These are phyloP conservation scores for Holacanthella duospinosa DNA, from an alignment of 2,888 invertebrate genomes.

Conservation along the genomic window DNA sequence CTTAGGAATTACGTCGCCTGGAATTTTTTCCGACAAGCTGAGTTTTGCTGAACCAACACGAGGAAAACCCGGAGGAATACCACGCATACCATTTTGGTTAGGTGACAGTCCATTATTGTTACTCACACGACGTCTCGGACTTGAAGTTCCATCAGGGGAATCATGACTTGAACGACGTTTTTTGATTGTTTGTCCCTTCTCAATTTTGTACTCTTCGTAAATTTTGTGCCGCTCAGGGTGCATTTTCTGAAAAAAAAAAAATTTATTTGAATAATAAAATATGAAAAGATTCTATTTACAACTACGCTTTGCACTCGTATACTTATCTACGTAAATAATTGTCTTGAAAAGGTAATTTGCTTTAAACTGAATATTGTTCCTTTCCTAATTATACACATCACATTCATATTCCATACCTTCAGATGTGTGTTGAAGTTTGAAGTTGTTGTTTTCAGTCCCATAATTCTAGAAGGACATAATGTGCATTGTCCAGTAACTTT, in stretches of 20 bases:
- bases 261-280: no score
- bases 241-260: background rate
- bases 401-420: no score
- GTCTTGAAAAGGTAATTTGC: no score
- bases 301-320: no score
- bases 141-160: background rate
- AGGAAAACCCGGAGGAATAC: background rate
- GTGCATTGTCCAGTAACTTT: background rate
- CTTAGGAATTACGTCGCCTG: background rate
- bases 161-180: background rate
- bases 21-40: background rate
- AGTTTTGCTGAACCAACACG: background rate
- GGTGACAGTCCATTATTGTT: background rate
- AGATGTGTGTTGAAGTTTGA: background rate
- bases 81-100: background rate
- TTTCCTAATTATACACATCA: no score
- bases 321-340: no score
- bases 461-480: background rate
- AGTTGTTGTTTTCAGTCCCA: background rate
- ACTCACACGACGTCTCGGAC: background rate
- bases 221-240: background rate
- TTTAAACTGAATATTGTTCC: no score
- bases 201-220: slow-evolving; percentile 1
- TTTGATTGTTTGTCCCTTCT: background rate
- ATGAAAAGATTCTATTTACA: background rate